Evolutionary conservation across 2,113 vertebrate genomes (phyloP).

Genomic region (Pedionomus torquatus): DNA sequence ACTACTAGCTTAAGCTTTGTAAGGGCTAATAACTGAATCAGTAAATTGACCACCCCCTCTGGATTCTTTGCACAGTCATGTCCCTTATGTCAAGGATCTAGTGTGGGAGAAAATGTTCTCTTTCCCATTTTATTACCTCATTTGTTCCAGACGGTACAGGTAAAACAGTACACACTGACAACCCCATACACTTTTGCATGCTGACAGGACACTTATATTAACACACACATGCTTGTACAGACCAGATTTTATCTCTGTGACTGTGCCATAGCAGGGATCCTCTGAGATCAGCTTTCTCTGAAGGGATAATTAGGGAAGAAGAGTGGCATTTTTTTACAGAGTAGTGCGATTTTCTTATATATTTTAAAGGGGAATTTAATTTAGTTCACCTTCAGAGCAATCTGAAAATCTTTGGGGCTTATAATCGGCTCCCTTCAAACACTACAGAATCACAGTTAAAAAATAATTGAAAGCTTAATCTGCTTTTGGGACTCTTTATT

Average conservation of each 20-base stretch:
- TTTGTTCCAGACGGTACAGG: background rate
- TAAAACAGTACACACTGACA: background rate
- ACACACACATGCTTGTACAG: background rate
- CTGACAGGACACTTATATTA: background rate
- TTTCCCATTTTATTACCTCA: background rate
- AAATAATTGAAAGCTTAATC: background rate
- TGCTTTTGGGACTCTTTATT: background rate
- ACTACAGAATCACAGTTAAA: background rate
- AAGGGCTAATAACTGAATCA: background rate
- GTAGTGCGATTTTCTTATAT: background rate
- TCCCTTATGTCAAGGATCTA: background rate
- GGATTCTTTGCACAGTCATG: background rate
- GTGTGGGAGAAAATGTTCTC: background rate
- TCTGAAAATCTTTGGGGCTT: background rate
- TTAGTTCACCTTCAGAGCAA: background rate
- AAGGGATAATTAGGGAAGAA: background rate
- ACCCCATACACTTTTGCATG: background rate
- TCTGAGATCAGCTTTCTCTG: background rate
- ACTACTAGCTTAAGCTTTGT: background rate
- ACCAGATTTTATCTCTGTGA: background rate
- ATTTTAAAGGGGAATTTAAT: background rate
- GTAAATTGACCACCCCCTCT: fast-evolving
- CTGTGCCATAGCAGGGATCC: fast-evolving
- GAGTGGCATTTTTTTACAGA: background rate
- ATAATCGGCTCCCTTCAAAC: background rate